Evolutionary conservation across 2,888 invertebrate species (phyloP).

Genomic region (Hirtodrosophila histrioides): DNA sequence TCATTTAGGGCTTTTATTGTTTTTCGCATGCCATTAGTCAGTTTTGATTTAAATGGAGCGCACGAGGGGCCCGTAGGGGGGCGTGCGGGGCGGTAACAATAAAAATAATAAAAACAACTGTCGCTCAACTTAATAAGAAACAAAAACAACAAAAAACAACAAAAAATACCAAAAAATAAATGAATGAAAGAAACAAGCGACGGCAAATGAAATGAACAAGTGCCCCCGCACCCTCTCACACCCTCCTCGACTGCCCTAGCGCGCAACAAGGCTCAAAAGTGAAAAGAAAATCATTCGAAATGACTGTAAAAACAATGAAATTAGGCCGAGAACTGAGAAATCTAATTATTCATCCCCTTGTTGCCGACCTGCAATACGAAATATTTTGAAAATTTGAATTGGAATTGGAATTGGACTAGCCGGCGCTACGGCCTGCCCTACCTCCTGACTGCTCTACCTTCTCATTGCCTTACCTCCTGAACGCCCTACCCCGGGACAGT

Average conservation of each 20-base stretch:
- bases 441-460: not conserved
- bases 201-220: conserved; percentile 54
- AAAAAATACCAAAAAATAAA: too few relatives aligned
- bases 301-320: conserved; percentile 83
- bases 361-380: conserved; percentile 44
- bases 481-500: too few relatives aligned
- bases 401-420: conserved; percentile 31
- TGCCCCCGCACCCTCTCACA: conserved; percentile 3
- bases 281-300: conserved; percentile 79
- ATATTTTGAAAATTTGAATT: conserved; percentile 6
- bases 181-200: conserved; percentile 30
- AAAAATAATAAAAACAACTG: conserved; percentile 81
- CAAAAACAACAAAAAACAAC: conserved; percentile 26
- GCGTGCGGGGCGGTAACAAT: conserved; percentile 52
- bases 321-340: conserved; percentile 81
- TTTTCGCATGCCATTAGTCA: conserved; percentile 81
- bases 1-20: conserved; percentile 80
- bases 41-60: conserved; percentile 76
- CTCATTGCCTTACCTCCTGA: too few relatives aligned
- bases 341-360: conserved; percentile 83
- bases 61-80: not conserved
- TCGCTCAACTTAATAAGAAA: conserved; percentile 80
- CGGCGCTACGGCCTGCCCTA: not conserved
- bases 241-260: not conserved
- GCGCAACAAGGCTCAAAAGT: conserved; percentile 41